Percentiles rank a stretch among this genome's conserved stretches.
These are phyloP conservation scores for Indicator indicator DNA, from an alignment of 2,113 vertebrate species.

Conservation along the genomic window DNA sequence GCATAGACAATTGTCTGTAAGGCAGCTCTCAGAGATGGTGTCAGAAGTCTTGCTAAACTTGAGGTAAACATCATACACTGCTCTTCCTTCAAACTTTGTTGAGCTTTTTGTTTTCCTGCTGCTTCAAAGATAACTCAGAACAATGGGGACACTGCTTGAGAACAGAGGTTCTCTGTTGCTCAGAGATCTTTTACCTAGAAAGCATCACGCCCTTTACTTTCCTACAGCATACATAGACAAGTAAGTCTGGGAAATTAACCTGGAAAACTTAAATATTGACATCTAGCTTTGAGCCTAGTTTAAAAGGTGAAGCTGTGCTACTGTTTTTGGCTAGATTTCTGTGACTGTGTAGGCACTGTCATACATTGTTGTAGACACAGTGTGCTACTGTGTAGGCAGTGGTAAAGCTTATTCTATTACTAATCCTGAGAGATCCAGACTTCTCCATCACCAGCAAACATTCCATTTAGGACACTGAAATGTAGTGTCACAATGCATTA, in stretches of 20 bases:
- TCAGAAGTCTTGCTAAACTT: neutral
- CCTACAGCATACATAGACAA: neutral
- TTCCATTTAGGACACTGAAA: neutral
- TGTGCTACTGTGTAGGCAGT: neutral
- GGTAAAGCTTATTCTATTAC: neutral
- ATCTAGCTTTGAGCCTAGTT: neutral
- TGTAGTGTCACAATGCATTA: conserved; percentile 22
- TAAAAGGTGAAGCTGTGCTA: neutral
- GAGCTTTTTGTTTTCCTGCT: neutral
- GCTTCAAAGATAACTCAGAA: neutral
- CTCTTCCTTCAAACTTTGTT: neutral
- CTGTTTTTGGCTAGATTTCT: neutral
- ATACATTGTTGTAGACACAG: no score
- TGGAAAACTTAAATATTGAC: neutral
- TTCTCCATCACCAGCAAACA: neutral
- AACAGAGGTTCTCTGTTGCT: neutral
- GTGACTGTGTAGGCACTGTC: neutral
- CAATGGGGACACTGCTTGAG: neutral
- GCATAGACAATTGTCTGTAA: neutral
- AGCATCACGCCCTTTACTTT: neutral
- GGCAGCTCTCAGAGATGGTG: neutral
- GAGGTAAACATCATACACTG: neutral
- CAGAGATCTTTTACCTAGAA: neutral
- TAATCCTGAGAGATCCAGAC: neutral
- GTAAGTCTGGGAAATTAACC: neutral